Evolutionary conservation across 1,140 invertebrate genomes (phyloP).

Genomic region (Lucilia sericata): DNA sequence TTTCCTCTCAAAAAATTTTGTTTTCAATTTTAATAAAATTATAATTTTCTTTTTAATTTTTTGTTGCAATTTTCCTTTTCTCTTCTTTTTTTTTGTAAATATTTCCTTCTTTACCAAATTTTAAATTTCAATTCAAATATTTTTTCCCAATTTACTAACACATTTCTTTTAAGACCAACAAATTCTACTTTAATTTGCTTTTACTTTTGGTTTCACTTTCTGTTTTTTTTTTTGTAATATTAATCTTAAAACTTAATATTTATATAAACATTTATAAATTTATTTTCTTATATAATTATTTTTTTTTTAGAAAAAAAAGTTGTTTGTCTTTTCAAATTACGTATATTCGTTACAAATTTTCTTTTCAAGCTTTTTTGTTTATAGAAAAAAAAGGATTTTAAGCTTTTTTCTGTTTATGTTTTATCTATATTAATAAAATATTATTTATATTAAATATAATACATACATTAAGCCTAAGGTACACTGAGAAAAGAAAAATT

Average conservation of each 20-base stretch:
- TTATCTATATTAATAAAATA: slow-evolving; percentile 5
- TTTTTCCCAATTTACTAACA: slow-evolving; percentile 13
- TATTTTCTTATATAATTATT: slow-evolving; percentile 53
- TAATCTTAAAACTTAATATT: slow-evolving; percentile 37
- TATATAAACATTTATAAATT: slow-evolving; percentile 50
- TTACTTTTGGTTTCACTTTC: not conserved
- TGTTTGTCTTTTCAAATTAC: slow-evolving; percentile 50
- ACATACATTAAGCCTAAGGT: slow-evolving; percentile 41
- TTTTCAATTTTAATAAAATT: too few species aligned
- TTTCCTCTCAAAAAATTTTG: not conserved
- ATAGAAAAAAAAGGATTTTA: not conserved
- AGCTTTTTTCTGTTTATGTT: slow-evolving; percentile 14
- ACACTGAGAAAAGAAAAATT: slow-evolving; percentile 20
- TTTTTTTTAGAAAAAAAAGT: slow-evolving; percentile 54
- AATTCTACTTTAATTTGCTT: slow-evolving; percentile 28
- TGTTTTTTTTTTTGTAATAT: slow-evolving; percentile 19
- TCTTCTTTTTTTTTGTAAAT: too few species aligned
- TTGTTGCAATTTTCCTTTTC: not conserved
- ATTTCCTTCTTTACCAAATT: not conserved
- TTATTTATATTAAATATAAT: not conserved
- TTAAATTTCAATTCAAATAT: not conserved
- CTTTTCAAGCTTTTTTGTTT: slow-evolving; percentile 17
- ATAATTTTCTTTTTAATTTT: not conserved
- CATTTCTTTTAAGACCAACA: slow-evolving; percentile 28
- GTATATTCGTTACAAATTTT: slow-evolving; percentile 41